Base-by-base conservation (phyloP, 2,888 invertebrate species). In the Eurytoma adleriae region DNA sequence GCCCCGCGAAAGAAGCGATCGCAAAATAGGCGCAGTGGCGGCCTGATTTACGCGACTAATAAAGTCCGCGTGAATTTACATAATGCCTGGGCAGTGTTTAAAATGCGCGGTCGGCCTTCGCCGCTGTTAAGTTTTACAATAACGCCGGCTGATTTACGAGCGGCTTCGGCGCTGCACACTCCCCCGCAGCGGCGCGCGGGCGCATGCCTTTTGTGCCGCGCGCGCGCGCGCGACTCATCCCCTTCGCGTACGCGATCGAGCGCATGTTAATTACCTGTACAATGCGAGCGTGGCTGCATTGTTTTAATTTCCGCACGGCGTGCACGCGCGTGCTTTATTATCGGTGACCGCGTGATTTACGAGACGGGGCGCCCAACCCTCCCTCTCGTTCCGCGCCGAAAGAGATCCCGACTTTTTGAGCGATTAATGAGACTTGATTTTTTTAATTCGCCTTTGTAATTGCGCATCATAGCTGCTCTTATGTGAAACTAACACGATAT, bases 1-100 rank as follows among this genome's bases (percentile, higher is more conserved):
- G 56, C 56, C 27, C 27, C 62, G 56, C n/a, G n/a, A 40, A 62
- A 62, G 30, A 30, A 54, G 2, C 18, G 12, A 30, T 40, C 20
- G 30, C 54, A 27, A 16, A 61, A 48, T n/a, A 48, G 30, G 30
- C 2, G 59, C 18, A 67, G 16, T 14, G 20, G 80, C 77, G 69
- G 77, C 61, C 79, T 86, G 85, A 86, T 88, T 88, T 86, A 86
- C 85, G 85, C 83, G 83, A 81, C 86, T 85, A 86, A 87, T 88
- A 88, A 88, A 87, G 81, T 85, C 85, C 82, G 82, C 83, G 77
- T 83, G 85, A 87, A 88, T 89, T 88, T 85, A 83, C 88, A 88
- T 88, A 88, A 88, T 85, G 85, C 85, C 73, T 82, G 82, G 74
- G 68, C 76, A 81, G 80, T 56, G 72, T 78, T 83, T 78, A 81